phyloP scores from a whole-genome alignment of 1,140 invertebrate genomes.

The Nomia melanderi region DNA sequence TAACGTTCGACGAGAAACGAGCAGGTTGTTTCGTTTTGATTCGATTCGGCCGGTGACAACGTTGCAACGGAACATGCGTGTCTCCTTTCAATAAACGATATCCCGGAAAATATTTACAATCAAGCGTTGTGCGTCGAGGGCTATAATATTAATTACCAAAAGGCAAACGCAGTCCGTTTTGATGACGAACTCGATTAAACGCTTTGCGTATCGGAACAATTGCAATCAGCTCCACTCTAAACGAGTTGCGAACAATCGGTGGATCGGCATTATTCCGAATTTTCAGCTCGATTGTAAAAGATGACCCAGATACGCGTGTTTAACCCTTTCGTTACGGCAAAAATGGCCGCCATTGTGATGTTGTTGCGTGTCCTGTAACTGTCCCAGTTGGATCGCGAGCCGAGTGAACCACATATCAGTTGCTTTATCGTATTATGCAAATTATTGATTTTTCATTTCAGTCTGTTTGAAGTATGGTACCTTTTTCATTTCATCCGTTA shows the following conservation, averaged over 20 bases:
- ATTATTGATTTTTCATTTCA: no score
- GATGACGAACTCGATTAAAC: constrained; percentile 27
- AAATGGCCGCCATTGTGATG: no score
- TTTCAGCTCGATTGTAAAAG: neutral
- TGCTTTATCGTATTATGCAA: no score
- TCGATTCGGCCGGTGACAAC: constrained; percentile 1
- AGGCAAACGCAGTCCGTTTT: constrained; percentile 1
- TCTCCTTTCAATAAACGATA: neutral
- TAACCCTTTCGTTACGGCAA: no score
- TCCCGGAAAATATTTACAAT: neutral
- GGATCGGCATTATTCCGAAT: neutral
- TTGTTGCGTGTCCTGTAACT: no score
- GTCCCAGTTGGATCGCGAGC: no score
- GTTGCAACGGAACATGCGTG: neutral
- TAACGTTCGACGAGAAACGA: neutral
- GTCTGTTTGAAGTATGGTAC: no score
- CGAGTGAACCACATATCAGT: no score
- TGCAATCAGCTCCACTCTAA: neutral
- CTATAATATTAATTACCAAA: no score
- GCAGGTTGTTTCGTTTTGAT: constrained; percentile 2
- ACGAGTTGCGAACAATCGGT: neutral
- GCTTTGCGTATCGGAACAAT: constrained; percentile 2
- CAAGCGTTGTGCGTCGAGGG: neutral
- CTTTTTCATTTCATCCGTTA: no score
- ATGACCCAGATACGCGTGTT: neutral